phyloP scores from a whole-genome alignment of 1,140 invertebrate species.

The Pseudachorutes palmiensis region DNA sequence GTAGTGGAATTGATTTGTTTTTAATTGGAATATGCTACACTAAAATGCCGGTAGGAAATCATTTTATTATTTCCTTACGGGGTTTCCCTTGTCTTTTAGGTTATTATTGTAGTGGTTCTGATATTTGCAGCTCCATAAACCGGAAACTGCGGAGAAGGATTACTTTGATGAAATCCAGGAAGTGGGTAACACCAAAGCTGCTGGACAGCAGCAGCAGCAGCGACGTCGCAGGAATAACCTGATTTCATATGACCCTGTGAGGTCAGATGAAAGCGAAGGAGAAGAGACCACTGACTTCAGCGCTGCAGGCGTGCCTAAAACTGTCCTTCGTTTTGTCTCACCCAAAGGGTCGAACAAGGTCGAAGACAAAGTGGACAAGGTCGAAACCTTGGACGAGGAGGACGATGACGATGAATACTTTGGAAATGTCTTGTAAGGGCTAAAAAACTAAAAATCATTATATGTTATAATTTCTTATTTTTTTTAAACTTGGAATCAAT shows the following conservation, averaged over 20 bases:
- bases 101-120: not conserved
- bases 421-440: not conserved
- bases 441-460: not conserved
- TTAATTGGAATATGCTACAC: no score
- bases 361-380: not conserved
- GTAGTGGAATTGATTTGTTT: not conserved
- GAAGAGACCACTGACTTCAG: not conserved
- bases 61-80: not conserved
- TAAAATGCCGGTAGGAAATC: not conserved
- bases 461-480: not conserved
- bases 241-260: not conserved
- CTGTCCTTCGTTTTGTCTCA: not conserved
- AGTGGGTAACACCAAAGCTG: not conserved
- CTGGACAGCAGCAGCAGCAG: not conserved
- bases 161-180: slow-evolving; percentile 15
- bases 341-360: not conserved
- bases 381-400: not conserved
- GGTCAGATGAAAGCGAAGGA: not conserved
- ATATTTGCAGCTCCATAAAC: not conserved
- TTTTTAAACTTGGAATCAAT: not conserved
- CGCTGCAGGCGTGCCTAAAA: not conserved
- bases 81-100: not conserved
- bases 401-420: slow-evolving; percentile 16
- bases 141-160: slow-evolving; percentile 4
- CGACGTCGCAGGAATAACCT: not conserved